Percentiles rank a stretch among this genome's conserved stretches.
These are phyloP conservation scores for Lepidocyrtinus sp. DNA, from an alignment of 2,888 invertebrate genomes.

Conservation along the genomic window DNA sequence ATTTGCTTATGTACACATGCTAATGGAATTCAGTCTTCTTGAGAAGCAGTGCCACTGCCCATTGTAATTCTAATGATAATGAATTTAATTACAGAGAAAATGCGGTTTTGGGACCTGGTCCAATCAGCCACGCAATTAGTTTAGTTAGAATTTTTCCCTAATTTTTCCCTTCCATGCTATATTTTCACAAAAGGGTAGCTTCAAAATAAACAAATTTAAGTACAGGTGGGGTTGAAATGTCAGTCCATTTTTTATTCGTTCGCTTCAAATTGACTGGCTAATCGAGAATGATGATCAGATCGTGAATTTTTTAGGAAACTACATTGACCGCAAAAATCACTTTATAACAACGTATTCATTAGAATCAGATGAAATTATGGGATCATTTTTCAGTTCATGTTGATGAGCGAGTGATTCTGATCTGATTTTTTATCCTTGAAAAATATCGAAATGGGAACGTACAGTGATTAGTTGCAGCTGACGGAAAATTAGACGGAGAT, in stretches of 20 bases:
- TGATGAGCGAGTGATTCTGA: background rate
- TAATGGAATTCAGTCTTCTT: background rate
- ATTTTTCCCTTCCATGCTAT: too few species aligned
- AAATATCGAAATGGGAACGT: constrained; percentile 16
- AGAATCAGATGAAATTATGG: background rate
- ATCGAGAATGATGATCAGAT: constrained; percentile 16
- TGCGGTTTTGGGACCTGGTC: constrained; percentile 43
- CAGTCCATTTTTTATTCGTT: constrained; percentile 22
- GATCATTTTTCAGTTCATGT: constrained; percentile 9
- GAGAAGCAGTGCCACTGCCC: constrained; percentile 31
- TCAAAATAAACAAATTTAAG: constrained; percentile 9
- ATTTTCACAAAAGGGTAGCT: too few species aligned
- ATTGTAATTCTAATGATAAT: constrained; percentile 43
- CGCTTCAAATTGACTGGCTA: background rate
- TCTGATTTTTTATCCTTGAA: background rate
- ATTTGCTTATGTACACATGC: too few species aligned
- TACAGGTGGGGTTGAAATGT: constrained; percentile 7
- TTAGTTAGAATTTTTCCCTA: constrained; percentile 3
- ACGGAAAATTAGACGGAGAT: constrained; percentile 25
- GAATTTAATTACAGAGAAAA: constrained; percentile 53
- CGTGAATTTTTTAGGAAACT: constrained; percentile 10
- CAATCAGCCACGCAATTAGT: constrained; percentile 49
- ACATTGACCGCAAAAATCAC: constrained; percentile 27
- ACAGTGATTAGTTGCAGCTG: constrained; percentile 24
- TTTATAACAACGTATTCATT: constrained; percentile 24